These are phyloP conservation scores for Cheilinus undulatus DNA, from an alignment of 2,113 vertebrate species.

Conservation along the genomic window DNA sequence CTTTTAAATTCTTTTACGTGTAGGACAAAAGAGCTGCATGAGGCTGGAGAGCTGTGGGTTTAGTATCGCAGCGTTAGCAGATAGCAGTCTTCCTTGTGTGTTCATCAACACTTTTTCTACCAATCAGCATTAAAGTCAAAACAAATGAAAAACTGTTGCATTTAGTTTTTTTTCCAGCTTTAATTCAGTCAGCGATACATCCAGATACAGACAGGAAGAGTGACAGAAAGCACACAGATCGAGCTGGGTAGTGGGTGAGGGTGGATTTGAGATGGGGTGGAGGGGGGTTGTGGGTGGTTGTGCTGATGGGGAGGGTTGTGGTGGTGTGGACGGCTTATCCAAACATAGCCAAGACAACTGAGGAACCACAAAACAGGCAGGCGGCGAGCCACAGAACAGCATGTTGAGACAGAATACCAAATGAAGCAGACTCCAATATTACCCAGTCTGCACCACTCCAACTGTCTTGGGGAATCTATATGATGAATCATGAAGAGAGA, in stretches of 20 bases:
- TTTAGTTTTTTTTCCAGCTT: background rate
- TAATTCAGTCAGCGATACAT: background rate
- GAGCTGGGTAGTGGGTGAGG: constrained; percentile 43
- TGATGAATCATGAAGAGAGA: constrained; percentile 89
- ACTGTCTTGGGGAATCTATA: constrained; percentile 87
- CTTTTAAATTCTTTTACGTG: too few species aligned
- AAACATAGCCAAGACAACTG: constrained; percentile 73
- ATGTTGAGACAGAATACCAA: constrained; percentile 83
- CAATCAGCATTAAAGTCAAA: constrained; percentile 32
- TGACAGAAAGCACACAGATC: constrained; percentile 35
- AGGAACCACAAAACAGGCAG: constrained; percentile 75
- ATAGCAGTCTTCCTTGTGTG: constrained; percentile 46
- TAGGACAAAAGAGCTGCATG: too few species aligned
- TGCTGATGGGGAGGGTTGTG: constrained; percentile 19
- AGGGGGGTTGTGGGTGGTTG: background rate
- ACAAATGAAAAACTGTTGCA: constrained; percentile 11
- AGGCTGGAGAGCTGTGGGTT: too few species aligned
- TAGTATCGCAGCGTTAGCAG: too few species aligned
- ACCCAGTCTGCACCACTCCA: constrained; percentile 72
- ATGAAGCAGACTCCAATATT: constrained; percentile 83
- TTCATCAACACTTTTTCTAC: constrained; percentile 20
- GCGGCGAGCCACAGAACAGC: constrained; percentile 72
- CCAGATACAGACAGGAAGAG: constrained; percentile 21
- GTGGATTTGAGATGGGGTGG: constrained; percentile 36
- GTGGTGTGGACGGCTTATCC: constrained; percentile 53